Conservation (phyloP, 2,888 invertebrate species). For the Hofmannophila pseudospretella region DNA sequence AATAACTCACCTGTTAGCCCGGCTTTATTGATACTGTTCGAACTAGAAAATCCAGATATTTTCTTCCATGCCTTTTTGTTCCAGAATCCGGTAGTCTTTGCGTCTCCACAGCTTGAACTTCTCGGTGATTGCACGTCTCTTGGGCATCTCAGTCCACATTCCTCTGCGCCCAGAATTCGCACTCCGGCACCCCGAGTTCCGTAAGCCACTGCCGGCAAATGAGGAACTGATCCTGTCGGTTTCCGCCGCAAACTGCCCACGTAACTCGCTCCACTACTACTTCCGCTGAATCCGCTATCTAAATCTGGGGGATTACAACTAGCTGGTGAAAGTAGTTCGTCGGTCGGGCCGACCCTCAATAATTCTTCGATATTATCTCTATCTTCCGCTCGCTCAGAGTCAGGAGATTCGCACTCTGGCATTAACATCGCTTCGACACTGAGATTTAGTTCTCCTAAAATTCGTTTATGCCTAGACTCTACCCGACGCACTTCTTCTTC, state of each 20-base stretch:
- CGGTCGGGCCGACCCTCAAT: slow-evolving; percentile 83
- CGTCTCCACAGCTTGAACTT: slow-evolving; percentile 70
- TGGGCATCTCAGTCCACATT: slow-evolving; percentile 58
- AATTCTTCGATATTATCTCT: slow-evolving; percentile 81
- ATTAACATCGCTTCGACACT: slow-evolving; percentile 94
- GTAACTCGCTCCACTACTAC: slow-evolving; percentile 89
- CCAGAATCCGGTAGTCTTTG: slow-evolving; percentile 80
- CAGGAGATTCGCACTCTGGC: slow-evolving; percentile 84
- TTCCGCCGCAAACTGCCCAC: slow-evolving; percentile 82
- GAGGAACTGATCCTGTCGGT: slow-evolving; percentile 70
- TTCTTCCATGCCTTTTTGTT: slow-evolving; percentile 89
- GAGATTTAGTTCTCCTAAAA: slow-evolving; percentile 90
- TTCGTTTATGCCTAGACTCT: slow-evolving; percentile 88
- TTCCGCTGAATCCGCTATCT: slow-evolving; percentile 90
- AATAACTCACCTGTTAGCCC: slow-evolving; percentile 80
- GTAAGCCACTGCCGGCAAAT: slow-evolving; percentile 72
- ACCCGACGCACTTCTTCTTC: slow-evolving; percentile 91
- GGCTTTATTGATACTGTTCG: slow-evolving; percentile 83
- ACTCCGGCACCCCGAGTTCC: slow-evolving; percentile 71
- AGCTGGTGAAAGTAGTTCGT: slow-evolving; percentile 84
- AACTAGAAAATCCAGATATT: slow-evolving; percentile 84
- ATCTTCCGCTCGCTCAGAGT: slow-evolving; percentile 80
- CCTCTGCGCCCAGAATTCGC: slow-evolving; percentile 65
- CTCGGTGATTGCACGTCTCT: slow-evolving; percentile 61
- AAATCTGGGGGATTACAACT: slow-evolving; percentile 82